Evolutionary conservation across 2,113 vertebrate genomes (phyloP), one percentile per base, ranked within the genome.

Genomic region (Struthio camelus): DNA sequence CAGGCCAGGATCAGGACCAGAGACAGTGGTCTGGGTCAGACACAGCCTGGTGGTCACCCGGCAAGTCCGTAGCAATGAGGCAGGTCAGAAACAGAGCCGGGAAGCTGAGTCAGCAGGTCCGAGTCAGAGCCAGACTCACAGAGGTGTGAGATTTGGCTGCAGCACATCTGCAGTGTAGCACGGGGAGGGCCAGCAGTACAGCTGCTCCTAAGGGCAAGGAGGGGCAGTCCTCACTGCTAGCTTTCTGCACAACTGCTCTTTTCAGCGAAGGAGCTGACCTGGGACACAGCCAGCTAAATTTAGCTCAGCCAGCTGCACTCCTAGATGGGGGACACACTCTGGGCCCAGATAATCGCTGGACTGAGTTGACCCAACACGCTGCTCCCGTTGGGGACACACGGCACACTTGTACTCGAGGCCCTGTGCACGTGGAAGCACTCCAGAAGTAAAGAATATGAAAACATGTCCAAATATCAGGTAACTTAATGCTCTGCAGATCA

Each of bases 161-260:
- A 22, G 44, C 36, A 84, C 73, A 82, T 40, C 50, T 66, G 65
- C 3, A 1, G 4, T 18, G 24, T 8, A 66, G 9, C 34, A 9
- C 38, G 23, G 40, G 28, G 0, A 10, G 23, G 32, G 38, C 0
- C 0, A 83, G 62, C 0, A 0, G 6, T 42, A 67, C 46, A 9
- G 46, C 34, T 62, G 36, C 51, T 81, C 51, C 8, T 16, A 14
- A 46, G 27, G 34, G n/a, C 76, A 87, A 59, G 58, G 0, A 22
- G 0, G 15, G 46, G 27, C 27, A 44, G 64, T 9, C 11, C 10
- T 89, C 1, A 0, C 44, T 87, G 71, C 56, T 7, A 53, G 23
- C 51, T 71, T 72, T 44, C 24, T 67, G 58, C 56, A 28, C 18
- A 6, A 6, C 2, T 1, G 12, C 24, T 54, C 71, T 15, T 18